Percentiles rank a stretch among this genome's conserved stretches.
These are phyloP conservation scores for Pipa parva DNA, from an alignment of 2,113 vertebrate species.

Conservation along the genomic window DNA sequence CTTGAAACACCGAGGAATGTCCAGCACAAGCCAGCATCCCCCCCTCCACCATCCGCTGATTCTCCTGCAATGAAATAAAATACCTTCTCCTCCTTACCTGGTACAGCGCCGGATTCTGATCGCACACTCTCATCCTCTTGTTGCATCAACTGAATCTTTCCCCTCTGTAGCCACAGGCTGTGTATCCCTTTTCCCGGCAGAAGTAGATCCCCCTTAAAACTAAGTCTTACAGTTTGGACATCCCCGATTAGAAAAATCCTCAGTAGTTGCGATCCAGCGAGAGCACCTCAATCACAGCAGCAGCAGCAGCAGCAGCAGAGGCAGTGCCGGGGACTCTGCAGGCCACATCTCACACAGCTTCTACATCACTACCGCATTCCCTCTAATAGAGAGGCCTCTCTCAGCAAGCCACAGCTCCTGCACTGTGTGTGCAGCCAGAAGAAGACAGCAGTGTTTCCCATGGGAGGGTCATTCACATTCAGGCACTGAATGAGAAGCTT, in stretches of 20 bases:
- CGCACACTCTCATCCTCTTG: constrained; percentile 55
- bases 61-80: constrained; percentile 42
- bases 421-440: constrained; percentile 11
- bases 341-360: constrained; percentile 67
- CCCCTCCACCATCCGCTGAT: constrained; percentile 22
- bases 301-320: constrained; percentile 45
- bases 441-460: neutral
- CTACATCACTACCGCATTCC: constrained; percentile 77
- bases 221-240: constrained; percentile 44
- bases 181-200: constrained; percentile 6
- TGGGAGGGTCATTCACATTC: neutral
- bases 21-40: neutral
- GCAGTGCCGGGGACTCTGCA: constrained; percentile 57
- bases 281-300: constrained; percentile 48
- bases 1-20: constrained; percentile 2
- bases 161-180: constrained; percentile 47
- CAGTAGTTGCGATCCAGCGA: constrained; percentile 47
- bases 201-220: constrained; percentile 46
- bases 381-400: constrained; percentile 68
- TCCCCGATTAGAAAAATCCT: constrained; percentile 65
- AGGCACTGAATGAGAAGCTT: neutral
- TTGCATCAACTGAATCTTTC: constrained; percentile 46
- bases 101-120: constrained; percentile 46
- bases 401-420: constrained; percentile 42
- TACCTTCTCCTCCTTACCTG: constrained; percentile 66